Percentiles rank a stretch among this genome's conserved stretches.
Conservation (phyloP, 2,888 invertebrate species). For the Pollenia griseotomentosa region DNA sequence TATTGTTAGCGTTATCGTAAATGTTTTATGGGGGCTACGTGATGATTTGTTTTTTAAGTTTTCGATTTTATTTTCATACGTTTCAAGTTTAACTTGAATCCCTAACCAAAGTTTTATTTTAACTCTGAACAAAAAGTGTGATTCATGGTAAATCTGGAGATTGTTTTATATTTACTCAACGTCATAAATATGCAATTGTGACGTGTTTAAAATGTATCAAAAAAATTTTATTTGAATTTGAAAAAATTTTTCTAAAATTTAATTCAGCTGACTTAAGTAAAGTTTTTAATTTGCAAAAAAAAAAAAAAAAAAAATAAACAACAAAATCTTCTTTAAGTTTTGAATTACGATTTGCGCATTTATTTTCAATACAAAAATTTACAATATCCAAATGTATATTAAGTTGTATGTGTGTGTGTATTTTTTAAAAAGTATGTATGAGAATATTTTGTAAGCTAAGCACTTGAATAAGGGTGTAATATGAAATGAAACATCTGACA, state of each 20-base stretch:
- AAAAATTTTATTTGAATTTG: too few relatives aligned
- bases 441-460: conserved; percentile 29
- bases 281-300: too few relatives aligned
- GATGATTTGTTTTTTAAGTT: neutral
- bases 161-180: neutral
- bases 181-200: too few relatives aligned
- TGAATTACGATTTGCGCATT: conserved; percentile 40
- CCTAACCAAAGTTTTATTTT: neutral
- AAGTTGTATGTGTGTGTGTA: neutral
- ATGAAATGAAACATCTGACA: conserved; percentile 24
- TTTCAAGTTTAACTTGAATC: conserved; percentile 2
- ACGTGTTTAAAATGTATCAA: too few relatives aligned
- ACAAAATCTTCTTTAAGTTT: neutral
- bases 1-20: conserved; percentile 11
- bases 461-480: conserved; percentile 38
- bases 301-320: too few relatives aligned
- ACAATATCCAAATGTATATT: neutral
- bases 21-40: conserved; percentile 19
- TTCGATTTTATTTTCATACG: neutral
- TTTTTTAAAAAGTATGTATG: neutral
- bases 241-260: too few relatives aligned
- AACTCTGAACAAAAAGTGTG: neutral
- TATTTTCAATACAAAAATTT: conserved; percentile 7
- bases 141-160: neutral
- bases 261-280: too few relatives aligned